Evolutionary conservation across 2,888 invertebrate species (phyloP).

Genomic region (Chymomyza caudatula): DNA sequence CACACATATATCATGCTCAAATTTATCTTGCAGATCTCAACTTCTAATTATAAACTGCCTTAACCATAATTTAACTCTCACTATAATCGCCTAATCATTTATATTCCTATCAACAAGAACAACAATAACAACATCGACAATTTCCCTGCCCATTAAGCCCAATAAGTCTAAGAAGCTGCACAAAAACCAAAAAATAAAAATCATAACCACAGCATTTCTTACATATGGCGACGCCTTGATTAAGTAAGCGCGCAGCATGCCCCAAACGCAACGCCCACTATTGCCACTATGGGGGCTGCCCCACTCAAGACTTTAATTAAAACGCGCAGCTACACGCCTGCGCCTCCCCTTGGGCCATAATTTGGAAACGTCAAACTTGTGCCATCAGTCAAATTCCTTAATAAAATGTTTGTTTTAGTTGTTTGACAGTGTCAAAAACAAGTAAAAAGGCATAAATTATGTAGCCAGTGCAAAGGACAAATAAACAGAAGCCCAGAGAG

Average conservation of each 20-base stretch:
- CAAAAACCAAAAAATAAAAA: neutral
- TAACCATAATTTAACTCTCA: neutral
- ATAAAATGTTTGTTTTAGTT: conserved; percentile 67
- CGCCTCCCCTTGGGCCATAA: conserved; percentile 18
- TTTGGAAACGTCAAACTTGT: conserved; percentile 64
- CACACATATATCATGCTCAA: neutral
- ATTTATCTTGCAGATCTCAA: neutral
- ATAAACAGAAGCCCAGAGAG: neutral
- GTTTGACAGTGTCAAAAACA: conserved; percentile 33
- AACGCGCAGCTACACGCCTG: neutral
- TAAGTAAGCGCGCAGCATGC: neutral
- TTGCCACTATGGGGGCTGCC: neutral
- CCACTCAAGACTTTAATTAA: neutral
- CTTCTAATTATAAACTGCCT: neutral
- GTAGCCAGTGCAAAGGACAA: neutral
- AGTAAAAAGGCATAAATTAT: conserved; percentile 1
- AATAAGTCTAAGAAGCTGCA: neutral
- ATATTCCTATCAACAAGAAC: neutral
- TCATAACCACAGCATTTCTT: neutral
- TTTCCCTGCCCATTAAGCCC: neutral
- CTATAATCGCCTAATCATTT: neutral
- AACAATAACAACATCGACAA: neutral
- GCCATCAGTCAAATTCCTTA: conserved; percentile 70
- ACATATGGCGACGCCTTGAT: neutral
- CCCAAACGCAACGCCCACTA: neutral